Percentiles rank a stretch among this genome's conserved stretches.
phyloP scores from a whole-genome alignment of 1,140 invertebrate species.

The Drosophila nannoptera region DNA sequence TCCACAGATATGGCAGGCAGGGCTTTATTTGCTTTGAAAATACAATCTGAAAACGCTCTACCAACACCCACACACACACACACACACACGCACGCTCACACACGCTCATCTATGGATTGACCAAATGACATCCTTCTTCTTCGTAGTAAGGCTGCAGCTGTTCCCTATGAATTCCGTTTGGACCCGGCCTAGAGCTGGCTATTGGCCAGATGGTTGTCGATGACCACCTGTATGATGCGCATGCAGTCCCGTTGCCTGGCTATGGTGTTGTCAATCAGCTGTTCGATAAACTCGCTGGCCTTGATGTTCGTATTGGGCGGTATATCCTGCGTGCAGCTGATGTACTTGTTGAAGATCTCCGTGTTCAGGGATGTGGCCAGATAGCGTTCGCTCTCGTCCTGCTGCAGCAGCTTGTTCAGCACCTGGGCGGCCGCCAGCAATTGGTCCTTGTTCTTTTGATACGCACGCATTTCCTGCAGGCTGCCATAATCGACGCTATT shows the following conservation, averaged over 20 bases:
- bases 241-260: conserved; percentile 72
- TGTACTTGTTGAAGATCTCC: conserved; percentile 76
- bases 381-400: conserved; percentile 65
- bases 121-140: conserved; percentile 20
- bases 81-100: conserved; percentile 24
- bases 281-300: conserved; percentile 71
- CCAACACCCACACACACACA: conserved; percentile 33
- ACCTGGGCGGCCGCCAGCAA: conserved; percentile 59
- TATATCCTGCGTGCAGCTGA: conserved; percentile 75
- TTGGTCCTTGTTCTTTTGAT: conserved; percentile 68
- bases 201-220: conserved; percentile 70
- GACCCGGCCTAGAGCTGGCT: conserved; percentile 53
- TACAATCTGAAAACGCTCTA: conserved; percentile 36
- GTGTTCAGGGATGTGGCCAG: conserved; percentile 73
- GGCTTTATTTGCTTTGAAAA: conserved; percentile 52
- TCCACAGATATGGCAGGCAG: conserved; percentile 25
- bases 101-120: conserved; percentile 17
- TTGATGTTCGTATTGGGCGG: conserved; percentile 72
- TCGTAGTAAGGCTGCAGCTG: not conserved
- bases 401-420: conserved; percentile 66
- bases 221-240: conserved; percentile 69
- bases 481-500: conserved; percentile 64
- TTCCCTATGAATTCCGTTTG: conserved; percentile 5
- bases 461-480: conserved; percentile 67
- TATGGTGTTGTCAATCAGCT: conserved; percentile 72